Evolutionary conservation across 2,888 invertebrate species (phyloP), one percentile per base, ranked within the genome.

Genomic region (Cistogaster globosa): DNA sequence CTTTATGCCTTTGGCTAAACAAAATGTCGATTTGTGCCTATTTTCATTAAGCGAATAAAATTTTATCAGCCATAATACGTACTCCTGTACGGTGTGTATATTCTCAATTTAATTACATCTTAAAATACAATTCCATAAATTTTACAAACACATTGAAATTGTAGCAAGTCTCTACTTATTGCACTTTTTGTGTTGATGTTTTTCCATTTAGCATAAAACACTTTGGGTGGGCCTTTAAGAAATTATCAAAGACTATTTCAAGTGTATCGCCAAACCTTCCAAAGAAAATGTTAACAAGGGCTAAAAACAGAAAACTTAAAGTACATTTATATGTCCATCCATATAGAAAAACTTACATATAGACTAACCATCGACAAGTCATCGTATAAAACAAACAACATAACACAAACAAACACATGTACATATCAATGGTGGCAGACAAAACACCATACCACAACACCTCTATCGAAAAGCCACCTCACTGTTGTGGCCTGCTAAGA

Each of bases 211-310:
- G 53, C 72, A 60, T 32, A 58, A 57, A 82, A 69, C 77, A 74
- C 42, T 62, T 77, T 72, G 83, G 83, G 78, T 72, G 83, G 83
- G 72, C 78, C 67, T 68, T 67, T 78, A 74, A 78, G 72, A 74
- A 68, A 77, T 78, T 74, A 83, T 78, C 83, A 78, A 83, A 78
- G 83, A 78, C 68, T 78, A 83, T 83, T 78, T 74, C 83, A 83
- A 78, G 83, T 83, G 26, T 74, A 72, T 83, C 67, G 72, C 45
- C 38, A 74, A 74, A 83, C 78, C 83, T 83, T 83, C 79, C 79
- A 79, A 75, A 62, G 85, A 85, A 85, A 79, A 65, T 85, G 85
- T 85, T 85, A 85, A 85, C 85, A 85, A 85, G 85, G 82, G 65
- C 76, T 72, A 14, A 77, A 72, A 80, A 82, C 82, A 83, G 82